These are phyloP conservation scores for Nemopilema nomurai DNA, from an alignment of 30 jellyfish, hydroid and myxozoan genomes.

Conservation along the genomic window DNA sequence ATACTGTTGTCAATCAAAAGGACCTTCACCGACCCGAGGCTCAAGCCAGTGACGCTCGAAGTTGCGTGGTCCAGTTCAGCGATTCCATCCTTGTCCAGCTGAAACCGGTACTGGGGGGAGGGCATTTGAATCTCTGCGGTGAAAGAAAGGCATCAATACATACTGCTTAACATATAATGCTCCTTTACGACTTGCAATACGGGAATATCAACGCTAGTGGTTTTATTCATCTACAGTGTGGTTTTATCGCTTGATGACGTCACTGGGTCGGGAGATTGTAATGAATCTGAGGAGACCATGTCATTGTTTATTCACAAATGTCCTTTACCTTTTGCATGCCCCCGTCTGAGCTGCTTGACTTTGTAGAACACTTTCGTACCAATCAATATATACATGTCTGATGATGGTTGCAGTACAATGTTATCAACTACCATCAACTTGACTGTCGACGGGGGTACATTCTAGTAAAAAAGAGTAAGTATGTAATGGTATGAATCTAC, in stretches of 20 bases:
- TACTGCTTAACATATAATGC: no score
- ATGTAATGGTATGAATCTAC: background rate
- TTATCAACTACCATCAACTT: constrained; percentile 82
- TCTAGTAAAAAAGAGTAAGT: constrained; percentile 28
- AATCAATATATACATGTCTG: constrained; percentile 68
- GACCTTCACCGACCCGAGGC: constrained; percentile 79
- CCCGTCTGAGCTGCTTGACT: constrained; percentile 89
- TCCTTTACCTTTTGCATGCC: constrained; percentile 69
- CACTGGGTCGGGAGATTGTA: no score
- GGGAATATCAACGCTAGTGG: no score
- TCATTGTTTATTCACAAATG: no score
- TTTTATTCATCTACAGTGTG: no score
- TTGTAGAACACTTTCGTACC: constrained; percentile 63
- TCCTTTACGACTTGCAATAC: no score
- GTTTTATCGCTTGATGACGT: no score
- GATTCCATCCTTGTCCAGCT: constrained; percentile 46
- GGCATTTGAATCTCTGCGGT: constrained; percentile 83
- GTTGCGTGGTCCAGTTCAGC: constrained; percentile 56
- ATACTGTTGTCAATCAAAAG: constrained; percentile 90
- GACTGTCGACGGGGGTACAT: constrained; percentile 83
- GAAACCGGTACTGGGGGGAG: constrained; percentile 78
- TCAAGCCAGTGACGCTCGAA: constrained; percentile 78
- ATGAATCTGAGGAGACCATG: no score
- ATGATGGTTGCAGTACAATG: constrained; percentile 81
- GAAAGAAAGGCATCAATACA: no score